Base-by-base conservation (phyloP, 2,888 invertebrate genomes). In the Orchesellides sinensis region DNA sequence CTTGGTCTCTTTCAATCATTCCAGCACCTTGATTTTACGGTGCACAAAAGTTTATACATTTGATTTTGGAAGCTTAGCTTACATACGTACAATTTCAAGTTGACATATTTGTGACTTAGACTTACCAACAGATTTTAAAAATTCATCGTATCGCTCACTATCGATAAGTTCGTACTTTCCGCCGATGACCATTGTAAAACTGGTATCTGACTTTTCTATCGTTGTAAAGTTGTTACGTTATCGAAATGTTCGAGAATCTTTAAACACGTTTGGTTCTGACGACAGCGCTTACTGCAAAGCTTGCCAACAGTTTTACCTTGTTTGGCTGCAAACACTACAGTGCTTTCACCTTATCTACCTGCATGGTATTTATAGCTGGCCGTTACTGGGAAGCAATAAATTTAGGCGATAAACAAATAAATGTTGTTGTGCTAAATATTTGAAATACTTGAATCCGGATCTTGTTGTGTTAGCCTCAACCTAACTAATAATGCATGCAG, bases 91-190 rank as follows among this genome's bases (percentile, higher is more conserved):
- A 40, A 40, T 14, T 10, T 40, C 10, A 40, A 8, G 40, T 14
- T 14, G 21, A 66, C 56, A 32, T 61, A 4, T 10, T 32, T 6
- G 29, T n/a, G n/a, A 32, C 3, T 25, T 17, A n/a, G 1, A 69
- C 84, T 84, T 85, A 87, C 87, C 87, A n/a, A 85, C 87, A 29
- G 85, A 84, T 68, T 86, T 86, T 65, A 87, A 82, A 61, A 85
- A 87, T 0, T 84, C 86, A 25, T 87, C 87, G 47, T 84, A 87
- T 21, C 83, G 80, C n/a, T 84, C 83, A 47, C 83, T 80, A 27
- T 82, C 79, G 0, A 85, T 81, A 40, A 87, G 72, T 49, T 87
- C 84, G 32, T 84, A 87, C 56, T 59, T 83, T n/a, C 87, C 87
- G 5, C 49, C 47, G 40, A 86, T 73, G 23, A 49, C 73, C 86